These are phyloP conservation scores for Ispidina picta DNA, from an alignment of 2,797 vertebrate genomes.

Conservation along the genomic window DNA sequence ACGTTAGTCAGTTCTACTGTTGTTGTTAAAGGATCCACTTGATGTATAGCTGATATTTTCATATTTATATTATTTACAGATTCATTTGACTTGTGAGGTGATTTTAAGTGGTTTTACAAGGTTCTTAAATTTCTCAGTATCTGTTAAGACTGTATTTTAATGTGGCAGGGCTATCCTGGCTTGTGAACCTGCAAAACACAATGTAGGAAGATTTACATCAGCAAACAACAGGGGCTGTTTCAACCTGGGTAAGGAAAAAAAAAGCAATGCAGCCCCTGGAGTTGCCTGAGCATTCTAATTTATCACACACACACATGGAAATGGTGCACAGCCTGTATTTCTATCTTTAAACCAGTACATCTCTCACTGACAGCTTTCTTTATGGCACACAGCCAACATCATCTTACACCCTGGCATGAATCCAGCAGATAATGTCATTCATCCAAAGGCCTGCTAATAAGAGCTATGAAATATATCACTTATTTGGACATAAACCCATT, in stretches of 20 bases:
- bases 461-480: background rate
- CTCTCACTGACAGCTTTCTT: background rate
- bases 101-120: background rate
- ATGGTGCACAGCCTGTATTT: background rate
- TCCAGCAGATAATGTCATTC: background rate
- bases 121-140: background rate
- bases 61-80: background rate
- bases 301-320: background rate
- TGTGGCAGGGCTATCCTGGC: background rate
- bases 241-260: background rate
- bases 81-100: background rate
- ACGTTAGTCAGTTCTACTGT: background rate
- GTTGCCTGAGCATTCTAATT: background rate
- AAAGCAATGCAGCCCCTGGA: background rate
- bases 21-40: background rate
- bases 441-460: background rate
- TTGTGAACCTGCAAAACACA: background rate
- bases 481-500: background rate
- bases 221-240: background rate
- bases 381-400: background rate
- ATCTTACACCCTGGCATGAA: background rate
- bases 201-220: background rate
- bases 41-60: background rate
- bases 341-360: background rate
- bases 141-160: background rate